Evolutionary conservation across 2,888 invertebrate genomes (phyloP), one percentile per base, ranked within the genome.

Genomic region (Platycheirus albimanus): DNA sequence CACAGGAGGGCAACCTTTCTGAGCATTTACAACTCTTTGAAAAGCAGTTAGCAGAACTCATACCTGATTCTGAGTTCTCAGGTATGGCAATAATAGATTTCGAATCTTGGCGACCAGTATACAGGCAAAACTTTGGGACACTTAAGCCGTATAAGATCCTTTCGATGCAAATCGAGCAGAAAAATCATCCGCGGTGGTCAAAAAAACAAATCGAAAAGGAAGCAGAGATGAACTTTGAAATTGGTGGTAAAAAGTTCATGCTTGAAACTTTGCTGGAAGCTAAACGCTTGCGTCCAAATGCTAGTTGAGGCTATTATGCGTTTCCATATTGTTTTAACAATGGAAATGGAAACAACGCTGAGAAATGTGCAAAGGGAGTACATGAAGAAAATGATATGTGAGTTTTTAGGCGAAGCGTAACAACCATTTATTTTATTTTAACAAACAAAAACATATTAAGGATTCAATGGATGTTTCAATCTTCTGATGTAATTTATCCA

Each of bases 381-480:
- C 41, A 41, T 13, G 67, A 67, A 1, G 72, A 83, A 45, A 83
- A 83, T 38, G 43, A 83, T 63, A 83, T 56, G 81, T 83, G 54
- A 83, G 81, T 83, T 61, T 56, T 28, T 41, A 54, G 33, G 41
- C 20, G 47, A 45, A 17, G 38, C 17, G 13, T 7, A n/a, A 49
- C 13, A 52, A n/a, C 11, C 5, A 47, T 54, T 67, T 7, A 3
- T 33, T 61, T n/a, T 43, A 33, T 58, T 15, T 36, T 67, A n/a
- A n/a, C n/a, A n/a, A n/a, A n/a, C n/a, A n/a, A n/a, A n/a, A n/a
- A n/a, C n/a, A 54, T 33, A 52, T 77, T 77, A 83, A 81, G 81
- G 66, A 83, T 78, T 76, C 71, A 72, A 43, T 83, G 81, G 81
- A 67, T 83, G 81, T 83, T 78, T 43, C 66, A 78, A 28, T 63